These are phyloP conservation scores for Margarornis squamiger DNA, from an alignment of 2,797 vertebrate genomes.

Conservation along the genomic window DNA sequence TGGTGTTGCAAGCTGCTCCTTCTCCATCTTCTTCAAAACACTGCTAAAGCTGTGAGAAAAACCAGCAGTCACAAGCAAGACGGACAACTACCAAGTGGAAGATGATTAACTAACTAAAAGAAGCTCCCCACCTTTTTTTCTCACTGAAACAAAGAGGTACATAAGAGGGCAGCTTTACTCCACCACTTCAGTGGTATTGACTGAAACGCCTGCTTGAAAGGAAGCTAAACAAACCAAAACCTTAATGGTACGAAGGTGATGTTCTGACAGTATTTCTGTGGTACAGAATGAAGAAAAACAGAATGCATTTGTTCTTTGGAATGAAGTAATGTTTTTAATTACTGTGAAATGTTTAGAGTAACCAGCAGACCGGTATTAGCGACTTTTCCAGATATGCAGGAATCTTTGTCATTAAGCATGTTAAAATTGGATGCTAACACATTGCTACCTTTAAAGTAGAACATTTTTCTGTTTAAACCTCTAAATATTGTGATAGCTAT, in stretches of 20 bases:
- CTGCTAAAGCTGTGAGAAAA: not conserved
- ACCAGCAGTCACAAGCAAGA: not conserved
- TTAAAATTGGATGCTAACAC: conserved; percentile 37
- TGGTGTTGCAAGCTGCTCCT: not conserved
- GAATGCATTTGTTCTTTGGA: not conserved
- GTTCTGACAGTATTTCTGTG: not conserved
- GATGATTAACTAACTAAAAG: not conserved
- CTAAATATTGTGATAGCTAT: conserved; percentile 65
- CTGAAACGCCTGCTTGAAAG: not conserved
- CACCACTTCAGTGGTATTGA: not conserved
- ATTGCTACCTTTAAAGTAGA: conserved; percentile 43
- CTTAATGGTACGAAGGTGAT: not conserved
- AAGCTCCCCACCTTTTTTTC: not conserved
- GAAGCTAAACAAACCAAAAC: not conserved
- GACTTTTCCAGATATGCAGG: not conserved
- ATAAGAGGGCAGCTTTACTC: not conserved
- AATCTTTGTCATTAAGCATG: conserved; percentile 20
- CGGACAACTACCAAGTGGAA: not conserved
- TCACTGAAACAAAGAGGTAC: not conserved
- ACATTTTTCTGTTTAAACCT: conserved; percentile 47
- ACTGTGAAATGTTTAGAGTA: not conserved
- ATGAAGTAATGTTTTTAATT: not conserved
- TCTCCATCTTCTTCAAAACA: not conserved
- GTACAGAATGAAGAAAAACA: not conserved
- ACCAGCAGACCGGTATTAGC: not conserved